phyloP scores from a whole-genome alignment of 2,113 vertebrate genomes.

The Numida meleagris region DNA sequence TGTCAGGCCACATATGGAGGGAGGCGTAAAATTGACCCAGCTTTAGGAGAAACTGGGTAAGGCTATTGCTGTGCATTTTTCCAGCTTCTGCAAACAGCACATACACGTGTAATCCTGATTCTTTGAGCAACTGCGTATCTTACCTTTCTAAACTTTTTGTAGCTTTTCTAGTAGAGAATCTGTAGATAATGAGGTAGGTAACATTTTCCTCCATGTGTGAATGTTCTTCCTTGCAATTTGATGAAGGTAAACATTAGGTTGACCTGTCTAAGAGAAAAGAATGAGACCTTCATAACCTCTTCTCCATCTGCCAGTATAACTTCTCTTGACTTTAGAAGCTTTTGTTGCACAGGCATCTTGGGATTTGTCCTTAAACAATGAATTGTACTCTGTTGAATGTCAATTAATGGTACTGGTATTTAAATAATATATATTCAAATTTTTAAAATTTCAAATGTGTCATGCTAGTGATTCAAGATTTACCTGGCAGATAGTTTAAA shows the following conservation, averaged over 20 bases:
- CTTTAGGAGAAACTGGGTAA: background rate
- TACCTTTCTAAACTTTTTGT: background rate
- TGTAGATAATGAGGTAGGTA: background rate
- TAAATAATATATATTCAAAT: slow-evolving; percentile 51
- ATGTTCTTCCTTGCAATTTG: background rate
- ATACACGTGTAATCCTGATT: background rate
- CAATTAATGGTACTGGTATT: slow-evolving; percentile 22
- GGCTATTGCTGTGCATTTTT: background rate
- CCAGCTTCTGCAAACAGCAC: background rate
- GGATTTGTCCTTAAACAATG: slow-evolving; percentile 22
- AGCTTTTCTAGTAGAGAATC: background rate
- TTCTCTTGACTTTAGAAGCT: background rate
- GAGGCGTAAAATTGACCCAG: background rate
- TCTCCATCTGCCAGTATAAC: background rate
- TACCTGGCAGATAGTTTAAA: slow-evolving; percentile 50
- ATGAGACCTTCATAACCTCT: background rate
- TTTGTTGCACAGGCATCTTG: background rate
- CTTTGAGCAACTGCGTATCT: background rate
- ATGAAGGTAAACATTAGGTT: background rate
- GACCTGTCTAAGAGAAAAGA: background rate
- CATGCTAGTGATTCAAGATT: slow-evolving; percentile 43
- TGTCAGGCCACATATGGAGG: background rate
- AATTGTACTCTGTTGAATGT: background rate
- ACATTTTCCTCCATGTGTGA: background rate
- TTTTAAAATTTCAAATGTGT: slow-evolving; percentile 56